Evolutionary conservation across 2,113 vertebrate species (phyloP).

Genomic region (Brienomyrus longianalis): DNA sequence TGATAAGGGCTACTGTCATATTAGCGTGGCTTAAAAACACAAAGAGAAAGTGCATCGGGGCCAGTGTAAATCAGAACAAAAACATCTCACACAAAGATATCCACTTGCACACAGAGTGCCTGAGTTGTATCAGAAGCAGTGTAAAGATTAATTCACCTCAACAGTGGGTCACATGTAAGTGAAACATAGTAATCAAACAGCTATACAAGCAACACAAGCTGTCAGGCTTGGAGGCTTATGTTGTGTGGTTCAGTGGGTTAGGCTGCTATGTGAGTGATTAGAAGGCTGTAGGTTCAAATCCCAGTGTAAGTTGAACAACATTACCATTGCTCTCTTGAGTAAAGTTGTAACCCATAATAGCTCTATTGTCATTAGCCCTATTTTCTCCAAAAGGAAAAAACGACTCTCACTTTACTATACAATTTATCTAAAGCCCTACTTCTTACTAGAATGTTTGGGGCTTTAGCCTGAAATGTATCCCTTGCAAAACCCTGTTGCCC

Average conservation of each 20-base stretch:
- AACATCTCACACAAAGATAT: background rate
- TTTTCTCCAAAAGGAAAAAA: background rate
- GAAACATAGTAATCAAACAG: background rate
- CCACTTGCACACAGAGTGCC: background rate
- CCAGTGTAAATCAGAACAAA: background rate
- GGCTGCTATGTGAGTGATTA: background rate
- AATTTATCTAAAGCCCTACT: background rate
- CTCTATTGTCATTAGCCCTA: background rate
- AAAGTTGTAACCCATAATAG: background rate
- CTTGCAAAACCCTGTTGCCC: background rate
- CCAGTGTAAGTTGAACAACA: background rate
- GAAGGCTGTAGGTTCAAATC: background rate
- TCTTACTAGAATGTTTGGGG: background rate
- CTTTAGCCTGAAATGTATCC: background rate
- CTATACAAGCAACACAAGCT: background rate
- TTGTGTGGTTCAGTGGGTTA: background rate
- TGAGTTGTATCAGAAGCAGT: background rate
- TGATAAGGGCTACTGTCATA: background rate
- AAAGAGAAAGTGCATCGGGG: background rate
- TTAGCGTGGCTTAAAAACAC: background rate
- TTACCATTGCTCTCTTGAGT: background rate
- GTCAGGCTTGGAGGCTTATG: background rate
- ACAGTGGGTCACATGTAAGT: background rate
- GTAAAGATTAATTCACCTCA: background rate
- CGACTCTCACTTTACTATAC: background rate